Conservation (phyloP, 2,113 vertebrate genomes). For the Sialia sialis region DNA sequence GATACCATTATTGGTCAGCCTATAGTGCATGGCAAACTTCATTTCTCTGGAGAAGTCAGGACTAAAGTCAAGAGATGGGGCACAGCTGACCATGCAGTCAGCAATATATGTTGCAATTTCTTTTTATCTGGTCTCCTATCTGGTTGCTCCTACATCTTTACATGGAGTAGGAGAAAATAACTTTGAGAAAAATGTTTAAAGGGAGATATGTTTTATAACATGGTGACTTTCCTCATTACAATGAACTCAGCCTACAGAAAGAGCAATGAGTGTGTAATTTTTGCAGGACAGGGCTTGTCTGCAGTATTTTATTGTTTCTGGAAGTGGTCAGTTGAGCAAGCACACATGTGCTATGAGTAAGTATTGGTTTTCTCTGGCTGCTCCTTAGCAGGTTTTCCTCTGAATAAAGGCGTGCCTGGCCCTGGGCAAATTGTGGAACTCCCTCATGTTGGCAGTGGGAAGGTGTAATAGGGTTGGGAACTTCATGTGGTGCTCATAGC, state of each 20-base stretch:
- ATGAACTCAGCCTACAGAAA: background rate
- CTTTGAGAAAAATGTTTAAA: background rate
- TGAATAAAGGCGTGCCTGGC: slow-evolving; percentile 38
- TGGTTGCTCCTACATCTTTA: background rate
- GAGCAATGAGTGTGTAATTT: background rate
- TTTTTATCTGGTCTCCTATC: background rate
- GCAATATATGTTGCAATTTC: background rate
- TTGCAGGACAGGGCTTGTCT: slow-evolving; percentile 36
- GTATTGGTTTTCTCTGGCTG: slow-evolving; percentile 16
- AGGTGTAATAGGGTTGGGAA: slow-evolving; percentile 25
- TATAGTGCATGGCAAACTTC: background rate
- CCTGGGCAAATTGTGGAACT: slow-evolving; percentile 59
- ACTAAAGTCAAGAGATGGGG: background rate
- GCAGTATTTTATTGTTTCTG: slow-evolving; percentile 19
- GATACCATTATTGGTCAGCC: background rate
- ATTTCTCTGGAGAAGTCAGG: background rate
- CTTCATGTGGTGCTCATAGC: background rate
- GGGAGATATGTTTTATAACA: background rate
- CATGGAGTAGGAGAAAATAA: background rate
- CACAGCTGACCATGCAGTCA: background rate
- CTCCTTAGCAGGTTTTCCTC: slow-evolving; percentile 22
- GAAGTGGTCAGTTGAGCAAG: slow-evolving; percentile 47
- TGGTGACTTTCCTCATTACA: background rate
- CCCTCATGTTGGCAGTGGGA: slow-evolving; percentile 17
- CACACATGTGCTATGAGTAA: slow-evolving; percentile 16